Conservation (phyloP, 2,113 vertebrate genomes). For the Syrrhaptes paradoxus region DNA sequence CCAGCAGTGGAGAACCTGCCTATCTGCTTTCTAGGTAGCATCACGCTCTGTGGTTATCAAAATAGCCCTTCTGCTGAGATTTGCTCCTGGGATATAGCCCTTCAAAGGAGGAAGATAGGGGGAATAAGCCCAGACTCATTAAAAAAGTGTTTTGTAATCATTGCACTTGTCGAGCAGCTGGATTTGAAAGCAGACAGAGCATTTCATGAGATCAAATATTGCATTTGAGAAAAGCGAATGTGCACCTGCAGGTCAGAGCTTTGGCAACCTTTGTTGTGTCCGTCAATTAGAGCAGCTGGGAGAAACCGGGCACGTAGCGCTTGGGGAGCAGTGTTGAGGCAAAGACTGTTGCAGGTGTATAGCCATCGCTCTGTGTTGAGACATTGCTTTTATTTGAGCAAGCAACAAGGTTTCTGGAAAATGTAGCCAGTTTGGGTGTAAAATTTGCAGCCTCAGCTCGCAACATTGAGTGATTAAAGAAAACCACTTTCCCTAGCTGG, state of each 20-base stretch:
- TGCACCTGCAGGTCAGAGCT: neutral
- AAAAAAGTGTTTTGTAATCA: accelerated
- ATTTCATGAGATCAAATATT: neutral
- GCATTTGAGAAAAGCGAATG: neutral
- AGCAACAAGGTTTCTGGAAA: neutral
- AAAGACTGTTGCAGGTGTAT: neutral
- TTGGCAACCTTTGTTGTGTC: neutral
- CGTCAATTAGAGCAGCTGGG: neutral
- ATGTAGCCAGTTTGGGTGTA: neutral
- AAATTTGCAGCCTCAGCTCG: neutral
- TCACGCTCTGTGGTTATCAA: neutral
- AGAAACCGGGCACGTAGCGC: neutral
- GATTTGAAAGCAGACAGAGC: neutral
- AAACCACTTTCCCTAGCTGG: conserved; percentile 17
- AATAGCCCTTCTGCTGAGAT: neutral
- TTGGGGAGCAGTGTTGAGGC: neutral
- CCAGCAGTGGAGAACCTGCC: neutral
- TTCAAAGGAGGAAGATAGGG: neutral
- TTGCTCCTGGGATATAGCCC: neutral
- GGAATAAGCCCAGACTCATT: neutral
- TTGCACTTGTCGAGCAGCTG: neutral
- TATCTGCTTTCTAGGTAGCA: conserved; percentile 25
- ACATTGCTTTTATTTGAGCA: neutral
- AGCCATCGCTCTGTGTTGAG: neutral
- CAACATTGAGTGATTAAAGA: neutral